Conservation (phyloP, 1,140 invertebrate genomes). For the Drosophila sulfurigaster region DNA sequence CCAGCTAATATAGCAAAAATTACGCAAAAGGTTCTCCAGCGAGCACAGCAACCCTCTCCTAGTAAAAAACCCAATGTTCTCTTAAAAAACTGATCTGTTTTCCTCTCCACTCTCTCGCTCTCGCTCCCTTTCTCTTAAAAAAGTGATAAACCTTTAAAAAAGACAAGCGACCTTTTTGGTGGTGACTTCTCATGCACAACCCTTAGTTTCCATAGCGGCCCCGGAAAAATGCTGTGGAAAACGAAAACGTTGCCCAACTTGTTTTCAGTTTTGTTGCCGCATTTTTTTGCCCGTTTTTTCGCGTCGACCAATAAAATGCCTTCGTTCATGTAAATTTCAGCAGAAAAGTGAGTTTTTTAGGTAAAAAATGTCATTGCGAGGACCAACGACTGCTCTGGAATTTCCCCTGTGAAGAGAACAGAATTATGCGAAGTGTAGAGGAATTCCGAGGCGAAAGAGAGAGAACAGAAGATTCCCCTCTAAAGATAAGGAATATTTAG, state of each 20-base stretch:
- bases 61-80: constrained; percentile 34
- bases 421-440: constrained; percentile 28
- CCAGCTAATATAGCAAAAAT: constrained; percentile 81
- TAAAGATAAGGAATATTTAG: not conserved
- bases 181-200: constrained; percentile 43
- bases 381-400: constrained; percentile 64
- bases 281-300: constrained; percentile 58
- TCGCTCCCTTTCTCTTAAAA: constrained; percentile 61
- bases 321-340: constrained; percentile 77
- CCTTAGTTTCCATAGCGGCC: constrained; percentile 55
- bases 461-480: not conserved
- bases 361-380: constrained; percentile 67
- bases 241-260: constrained; percentile 53
- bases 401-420: constrained; percentile 45
- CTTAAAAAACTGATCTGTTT: constrained; percentile 50
- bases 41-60: constrained; percentile 64
- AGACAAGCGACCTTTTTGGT: constrained; percentile 25
- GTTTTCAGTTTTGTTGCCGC: constrained; percentile 40
- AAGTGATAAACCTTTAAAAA: constrained; percentile 65
- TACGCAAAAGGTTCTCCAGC: constrained; percentile 48
- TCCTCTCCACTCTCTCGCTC: constrained; percentile 10
- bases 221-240: constrained; percentile 65
- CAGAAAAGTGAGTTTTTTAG: constrained; percentile 75
- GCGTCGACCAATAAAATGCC: constrained; percentile 77
- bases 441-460: constrained; percentile 37